Base-by-base conservation (phyloP, 2,888 invertebrate genomes). In the Corythucha ciliata region DNA sequence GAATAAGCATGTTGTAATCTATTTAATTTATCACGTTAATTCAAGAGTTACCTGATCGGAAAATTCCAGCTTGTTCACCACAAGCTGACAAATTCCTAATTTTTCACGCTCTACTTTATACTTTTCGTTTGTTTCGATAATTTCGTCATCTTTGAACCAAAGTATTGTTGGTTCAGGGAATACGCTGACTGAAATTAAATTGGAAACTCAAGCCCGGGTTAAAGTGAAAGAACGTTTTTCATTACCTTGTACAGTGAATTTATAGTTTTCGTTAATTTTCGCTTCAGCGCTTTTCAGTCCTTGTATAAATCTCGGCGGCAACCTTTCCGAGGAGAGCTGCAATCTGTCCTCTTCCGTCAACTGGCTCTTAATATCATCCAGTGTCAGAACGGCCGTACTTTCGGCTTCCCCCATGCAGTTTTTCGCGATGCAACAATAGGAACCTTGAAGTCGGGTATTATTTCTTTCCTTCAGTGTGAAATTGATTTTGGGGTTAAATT, bases 341-440 rank as follows among this genome's bases (percentile, higher is more conserved):
- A 82, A 70, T 48, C 82, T 77, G 67, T 91, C 90, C 64, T 89
- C 88, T 55, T 89, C 88, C 62, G 85, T 89, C 46, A 90, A 66
- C 66, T 90, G 89, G 67, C 84, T 87, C 64, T 89, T 85, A 56
- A 91, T 90, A 64, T 91, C 91, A 69, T 91, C 90, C 0, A 91
- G 79, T 0, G 90, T 90, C 25, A 91, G 71, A 61, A 89, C 87
- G 0, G 91, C 89, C 0, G 82, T 81, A 64, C 89, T 89, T 62
- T 79, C 83, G 0, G 85, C 83, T 68, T 87, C 84, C 0, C 90
- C 91, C 90, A 91, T 91, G 64, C 89, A 88, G 66, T 91, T 91
- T 59, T 74, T 78, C 0, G 91, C 90, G 45, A 90, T 81, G 66
- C 90, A 91, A 63, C 88, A 88, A 64, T 91, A 91, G 0, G 87